Evolutionary conservation across 2,888 invertebrate genomes (phyloP), one percentile per base, ranked within the genome.

Genomic region (Osedax fenrisi): DNA sequence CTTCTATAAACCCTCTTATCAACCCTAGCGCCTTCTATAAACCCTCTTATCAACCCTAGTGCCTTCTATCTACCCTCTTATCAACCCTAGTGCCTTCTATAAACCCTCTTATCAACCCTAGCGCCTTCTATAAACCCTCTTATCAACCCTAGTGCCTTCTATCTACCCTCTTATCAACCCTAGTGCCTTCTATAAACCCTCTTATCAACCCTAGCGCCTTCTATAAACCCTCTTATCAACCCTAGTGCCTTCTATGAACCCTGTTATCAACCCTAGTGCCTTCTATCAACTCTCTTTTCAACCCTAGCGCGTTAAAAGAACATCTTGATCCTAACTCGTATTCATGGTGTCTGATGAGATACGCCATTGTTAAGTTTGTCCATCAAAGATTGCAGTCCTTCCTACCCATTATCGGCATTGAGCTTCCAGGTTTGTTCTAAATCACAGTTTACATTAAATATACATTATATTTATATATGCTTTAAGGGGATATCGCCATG

Each of bases 291-390:
- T 17, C 41, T 41, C 62, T 61, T 27, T 13, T 3, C 41, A 61
- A 61, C 22, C 64, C 73, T 27, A 41, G 67, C 1, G 77, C 72
- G 23, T 59, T 78, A 74, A 62, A 71, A 24, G 93, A 95, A 83
- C 95, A 96, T 84, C 89, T 90, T 25, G 92, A 95, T 86, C 92
- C 96, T 0, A 90, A 90, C 82, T 94, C 95, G 27, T 95, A 94
- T 85, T 92, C 94, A 72, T 99, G 98, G 98, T 89, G 90, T 81
- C 89, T 98, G 78, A 89, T 98, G 86, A 89, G 95, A 78, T 88
- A 94, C 80, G 92, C 95, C 2, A 89, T 92, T 75, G 88, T 96
- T 76, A 89, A 91, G 80, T 88, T 94, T 76, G 90, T 92, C 72
- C 90, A 92, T 79, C 88, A 89, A 77, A 91, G 93, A 82, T 85